These are phyloP conservation scores for Trypoxylus dichotomus DNA, from an alignment of 1,140 invertebrate genomes.

Conservation along the genomic window DNA sequence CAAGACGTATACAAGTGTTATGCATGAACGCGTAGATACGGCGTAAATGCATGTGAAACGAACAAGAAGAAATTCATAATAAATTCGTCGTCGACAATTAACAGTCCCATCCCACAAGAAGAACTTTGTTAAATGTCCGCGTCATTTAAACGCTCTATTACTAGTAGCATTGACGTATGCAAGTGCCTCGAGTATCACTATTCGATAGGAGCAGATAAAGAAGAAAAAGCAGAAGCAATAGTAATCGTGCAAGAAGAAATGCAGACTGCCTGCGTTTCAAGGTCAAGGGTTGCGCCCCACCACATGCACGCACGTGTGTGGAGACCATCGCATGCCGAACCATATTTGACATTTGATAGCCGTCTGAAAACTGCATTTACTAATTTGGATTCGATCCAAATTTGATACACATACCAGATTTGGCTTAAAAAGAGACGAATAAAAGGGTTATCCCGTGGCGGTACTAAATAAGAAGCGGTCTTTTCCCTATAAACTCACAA, in stretches of 20 bases:
- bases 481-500: conserved; percentile 17
- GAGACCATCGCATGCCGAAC: conserved; percentile 43
- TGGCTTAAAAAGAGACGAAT: conserved; percentile 42
- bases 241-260: neutral
- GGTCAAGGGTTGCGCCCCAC: conserved; percentile 38
- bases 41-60: too few relatives aligned
- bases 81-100: too few relatives aligned
- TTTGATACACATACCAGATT: conserved; percentile 49
- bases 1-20: too few relatives aligned
- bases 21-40: too few relatives aligned
- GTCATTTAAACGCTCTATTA: too few relatives aligned
- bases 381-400: conserved; percentile 51
- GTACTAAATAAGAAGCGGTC: conserved; percentile 25
- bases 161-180: too few relatives aligned
- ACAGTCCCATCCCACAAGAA: too few relatives aligned
- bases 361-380: conserved; percentile 46
- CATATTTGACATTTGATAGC: conserved; percentile 51
- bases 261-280: conserved; percentile 32
- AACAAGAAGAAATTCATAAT: too few relatives aligned
- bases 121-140: too few relatives aligned
- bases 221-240: neutral
- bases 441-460: conserved; percentile 7
- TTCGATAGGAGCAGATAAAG: too few relatives aligned
- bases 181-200: too few relatives aligned
- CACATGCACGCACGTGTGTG: conserved; percentile 35